Evolutionary conservation across 2,888 invertebrate species (phyloP).

Genomic region (Caenorhabditis doughertyi): DNA sequence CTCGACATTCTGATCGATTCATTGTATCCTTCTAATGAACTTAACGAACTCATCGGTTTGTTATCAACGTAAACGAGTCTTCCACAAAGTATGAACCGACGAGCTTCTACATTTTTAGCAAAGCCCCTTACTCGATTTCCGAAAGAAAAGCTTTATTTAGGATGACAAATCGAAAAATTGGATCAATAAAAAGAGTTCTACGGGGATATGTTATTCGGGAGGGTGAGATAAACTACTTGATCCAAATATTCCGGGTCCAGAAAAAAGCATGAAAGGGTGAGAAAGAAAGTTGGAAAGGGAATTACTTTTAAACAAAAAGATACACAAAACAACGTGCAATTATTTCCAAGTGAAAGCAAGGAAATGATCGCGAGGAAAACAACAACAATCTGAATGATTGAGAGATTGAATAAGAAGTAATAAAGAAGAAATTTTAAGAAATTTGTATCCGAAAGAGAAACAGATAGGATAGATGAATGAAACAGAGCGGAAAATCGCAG

Average conservation of each 20-base stretch:
- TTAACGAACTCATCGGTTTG: not conserved
- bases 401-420: conserved; percentile 19
- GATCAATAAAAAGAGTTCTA: conserved; percentile 12
- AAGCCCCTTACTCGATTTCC: not conserved
- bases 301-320: conserved; percentile 41
- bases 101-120: conserved; percentile 33
- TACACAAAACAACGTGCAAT: conserved; percentile 55
- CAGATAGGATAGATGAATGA: conserved; percentile 10
- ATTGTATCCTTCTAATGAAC: conserved; percentile 15
- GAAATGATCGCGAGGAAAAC: conserved; percentile 29
- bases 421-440: conserved; percentile 41
- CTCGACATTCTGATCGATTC: conserved; percentile 28
- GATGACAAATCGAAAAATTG: conserved; percentile 43
- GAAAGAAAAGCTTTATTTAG: conserved; percentile 57
- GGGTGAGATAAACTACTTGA: conserved; percentile 12
- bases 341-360: conserved; percentile 8
- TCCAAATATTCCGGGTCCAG: conserved; percentile 41
- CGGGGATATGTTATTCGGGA: conserved; percentile 33
- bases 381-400: conserved; percentile 59
- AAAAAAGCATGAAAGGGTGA: conserved; percentile 44
- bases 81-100: conserved; percentile 20
- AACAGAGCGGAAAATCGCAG: conserved; percentile 3
- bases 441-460: conserved; percentile 24
- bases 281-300: conserved; percentile 37
- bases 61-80: not conserved